Conservation (phyloP, 1,140 invertebrate genomes). For the Branchinecta lindahli region DNA sequence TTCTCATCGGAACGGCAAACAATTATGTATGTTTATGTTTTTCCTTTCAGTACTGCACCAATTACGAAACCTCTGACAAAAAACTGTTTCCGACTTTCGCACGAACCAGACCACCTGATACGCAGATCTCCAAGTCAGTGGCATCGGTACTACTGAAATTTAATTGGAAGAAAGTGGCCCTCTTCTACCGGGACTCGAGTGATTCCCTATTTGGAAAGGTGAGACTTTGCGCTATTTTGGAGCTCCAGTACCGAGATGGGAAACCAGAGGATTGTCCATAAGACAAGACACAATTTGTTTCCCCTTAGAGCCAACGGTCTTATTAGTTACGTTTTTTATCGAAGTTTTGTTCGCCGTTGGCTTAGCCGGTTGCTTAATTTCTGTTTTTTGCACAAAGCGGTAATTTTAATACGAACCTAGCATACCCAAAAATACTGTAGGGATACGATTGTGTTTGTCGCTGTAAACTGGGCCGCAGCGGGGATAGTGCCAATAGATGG, state of each 20-base stretch:
- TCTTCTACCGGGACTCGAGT: constrained; percentile 52
- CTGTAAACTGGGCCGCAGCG: too few species aligned
- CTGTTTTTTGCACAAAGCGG: too few species aligned
- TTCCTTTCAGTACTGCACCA: constrained; percentile 59
- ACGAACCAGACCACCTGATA: constrained; percentile 76
- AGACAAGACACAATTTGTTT: too few species aligned
- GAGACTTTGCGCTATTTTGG: constrained; percentile 9
- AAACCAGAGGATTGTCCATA: not conserved
- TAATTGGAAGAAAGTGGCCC: constrained; percentile 45
- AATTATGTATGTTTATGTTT: constrained; percentile 19
- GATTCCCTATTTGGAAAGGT: constrained; percentile 49
- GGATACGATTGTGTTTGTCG: too few species aligned
- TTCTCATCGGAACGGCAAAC: not conserved
- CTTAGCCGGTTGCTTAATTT: too few species aligned
- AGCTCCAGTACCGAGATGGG: not conserved
- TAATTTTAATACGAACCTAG: too few species aligned
- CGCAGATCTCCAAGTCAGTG: constrained; percentile 77
- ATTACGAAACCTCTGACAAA: constrained; percentile 72
- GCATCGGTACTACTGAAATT: constrained; percentile 57
- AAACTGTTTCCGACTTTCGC: constrained; percentile 77
- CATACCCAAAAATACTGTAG: too few species aligned
- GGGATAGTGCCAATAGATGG: too few species aligned
- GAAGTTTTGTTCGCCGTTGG: not conserved
- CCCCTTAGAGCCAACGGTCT: too few species aligned
- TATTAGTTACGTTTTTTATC: too few species aligned